phyloP scores from a whole-genome alignment of 2,113 vertebrate genomes.

The Vulpes ferrilata region DNA sequence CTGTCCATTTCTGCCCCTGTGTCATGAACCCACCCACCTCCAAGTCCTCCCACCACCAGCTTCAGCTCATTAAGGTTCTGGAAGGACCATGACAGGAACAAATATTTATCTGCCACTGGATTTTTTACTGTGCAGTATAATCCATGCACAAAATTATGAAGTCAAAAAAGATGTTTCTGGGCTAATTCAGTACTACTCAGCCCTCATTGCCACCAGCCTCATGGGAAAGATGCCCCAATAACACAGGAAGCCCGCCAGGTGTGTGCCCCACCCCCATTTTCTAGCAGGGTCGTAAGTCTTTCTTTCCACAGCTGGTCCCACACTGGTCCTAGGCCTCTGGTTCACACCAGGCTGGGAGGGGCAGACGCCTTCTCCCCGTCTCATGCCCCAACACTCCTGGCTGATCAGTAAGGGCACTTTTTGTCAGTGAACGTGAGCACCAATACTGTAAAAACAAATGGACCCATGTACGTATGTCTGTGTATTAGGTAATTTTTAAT shows the following conservation, averaged over 20 bases:
- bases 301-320: neutral
- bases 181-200: neutral
- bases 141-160: neutral
- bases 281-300: neutral
- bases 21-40: neutral
- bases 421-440: neutral
- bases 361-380: neutral
- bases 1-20: neutral
- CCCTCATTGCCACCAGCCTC: neutral
- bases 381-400: accelerated
- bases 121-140: neutral
- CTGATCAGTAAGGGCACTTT: neutral
- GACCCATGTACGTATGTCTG: neutral
- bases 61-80: neutral
- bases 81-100: neutral
- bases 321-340: neutral
- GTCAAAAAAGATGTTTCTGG: neutral
- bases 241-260: neutral
- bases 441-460: neutral
- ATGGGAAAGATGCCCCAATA: neutral
- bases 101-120: neutral
- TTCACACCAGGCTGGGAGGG: neutral
- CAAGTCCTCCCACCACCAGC: too few species aligned
- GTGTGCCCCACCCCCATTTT: neutral
- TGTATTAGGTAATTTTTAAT: constrained; percentile 21